Percentiles rank a stretch among this genome's conserved stretches.
Evolutionary conservation across 2,797 vertebrate genomes (phyloP).

Genomic region (Eulemur mongoz): DNA sequence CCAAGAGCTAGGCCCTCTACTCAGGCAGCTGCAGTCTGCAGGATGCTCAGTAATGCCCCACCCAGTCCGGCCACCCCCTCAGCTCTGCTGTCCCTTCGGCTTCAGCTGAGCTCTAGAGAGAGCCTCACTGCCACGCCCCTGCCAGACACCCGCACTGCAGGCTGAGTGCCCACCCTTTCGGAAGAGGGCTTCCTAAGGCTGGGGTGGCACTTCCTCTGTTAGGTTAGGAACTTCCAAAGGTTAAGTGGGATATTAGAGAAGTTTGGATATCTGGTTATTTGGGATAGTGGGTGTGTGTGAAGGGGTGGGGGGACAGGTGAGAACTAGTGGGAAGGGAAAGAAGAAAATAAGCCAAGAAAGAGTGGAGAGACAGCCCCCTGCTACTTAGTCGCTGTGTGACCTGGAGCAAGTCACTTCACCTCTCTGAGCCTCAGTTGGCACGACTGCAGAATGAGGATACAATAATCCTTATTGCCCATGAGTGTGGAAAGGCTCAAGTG

Average conservation of each 20-base stretch:
- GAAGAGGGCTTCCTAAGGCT: not conserved
- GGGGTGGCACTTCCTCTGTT: not conserved
- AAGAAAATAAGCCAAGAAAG: not conserved
- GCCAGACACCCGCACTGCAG: too few species aligned
- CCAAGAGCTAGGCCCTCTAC: not conserved
- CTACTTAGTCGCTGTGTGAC: not conserved
- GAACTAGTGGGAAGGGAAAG: not conserved
- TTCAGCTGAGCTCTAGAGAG: not conserved
- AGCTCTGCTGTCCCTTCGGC: not conserved
- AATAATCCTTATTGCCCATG: too few species aligned
- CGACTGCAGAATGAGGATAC: not conserved
- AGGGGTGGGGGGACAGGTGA: not conserved
- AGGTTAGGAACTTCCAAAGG: not conserved
- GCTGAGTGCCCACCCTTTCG: not conserved
- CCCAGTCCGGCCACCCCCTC: not conserved
- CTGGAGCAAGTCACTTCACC: not conserved
- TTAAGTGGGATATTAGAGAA: not conserved
- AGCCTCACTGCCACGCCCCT: fast-evolving
- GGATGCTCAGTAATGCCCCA: fast-evolving
- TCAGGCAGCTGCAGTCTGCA: not conserved
- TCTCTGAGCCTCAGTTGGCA: not conserved
- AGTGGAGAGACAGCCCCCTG: not conserved
- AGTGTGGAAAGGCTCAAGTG: not conserved
- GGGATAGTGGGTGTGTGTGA: not conserved
- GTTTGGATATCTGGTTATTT: not conserved